These are phyloP conservation scores for Calameuta filiformis DNA, from an alignment of 2,888 invertebrate species.

Conservation along the genomic window DNA sequence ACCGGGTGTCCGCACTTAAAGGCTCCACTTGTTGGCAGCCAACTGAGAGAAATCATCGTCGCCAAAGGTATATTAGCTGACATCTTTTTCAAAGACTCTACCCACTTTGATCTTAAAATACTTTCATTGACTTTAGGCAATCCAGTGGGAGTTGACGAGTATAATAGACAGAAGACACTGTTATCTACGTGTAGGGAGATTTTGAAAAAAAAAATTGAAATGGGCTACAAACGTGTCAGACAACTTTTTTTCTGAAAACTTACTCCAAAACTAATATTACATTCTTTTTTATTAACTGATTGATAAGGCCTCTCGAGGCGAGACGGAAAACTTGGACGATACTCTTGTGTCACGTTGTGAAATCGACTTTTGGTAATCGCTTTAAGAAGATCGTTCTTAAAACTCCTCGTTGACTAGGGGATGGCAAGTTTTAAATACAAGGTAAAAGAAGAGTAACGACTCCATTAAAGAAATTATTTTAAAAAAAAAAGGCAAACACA, in stretches of 20 bases:
- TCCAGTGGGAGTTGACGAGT: neutral
- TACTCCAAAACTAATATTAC: neutral
- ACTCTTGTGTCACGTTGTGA: neutral
- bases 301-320: neutral
- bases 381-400: neutral
- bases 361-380: neutral
- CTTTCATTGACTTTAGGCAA: neutral
- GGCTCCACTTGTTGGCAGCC: neutral
- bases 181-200: neutral
- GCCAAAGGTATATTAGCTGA: neutral
- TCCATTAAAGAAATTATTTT: slow-evolving; percentile 14
- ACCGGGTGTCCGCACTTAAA: neutral
- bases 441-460: neutral
- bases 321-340: neutral
- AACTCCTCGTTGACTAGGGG: neutral
- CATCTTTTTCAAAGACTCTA: neutral
- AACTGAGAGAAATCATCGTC: neutral
- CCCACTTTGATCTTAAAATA: neutral
- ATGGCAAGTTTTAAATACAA: neutral
- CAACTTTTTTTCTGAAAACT: neutral
- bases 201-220: neutral
- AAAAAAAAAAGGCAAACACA: neutral
- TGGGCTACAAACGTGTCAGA: neutral
- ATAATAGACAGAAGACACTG: neutral
- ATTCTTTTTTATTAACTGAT: neutral